phyloP scores from a whole-genome alignment of 2,113 vertebrate genomes.

The Dicaeum eximium region DNA sequence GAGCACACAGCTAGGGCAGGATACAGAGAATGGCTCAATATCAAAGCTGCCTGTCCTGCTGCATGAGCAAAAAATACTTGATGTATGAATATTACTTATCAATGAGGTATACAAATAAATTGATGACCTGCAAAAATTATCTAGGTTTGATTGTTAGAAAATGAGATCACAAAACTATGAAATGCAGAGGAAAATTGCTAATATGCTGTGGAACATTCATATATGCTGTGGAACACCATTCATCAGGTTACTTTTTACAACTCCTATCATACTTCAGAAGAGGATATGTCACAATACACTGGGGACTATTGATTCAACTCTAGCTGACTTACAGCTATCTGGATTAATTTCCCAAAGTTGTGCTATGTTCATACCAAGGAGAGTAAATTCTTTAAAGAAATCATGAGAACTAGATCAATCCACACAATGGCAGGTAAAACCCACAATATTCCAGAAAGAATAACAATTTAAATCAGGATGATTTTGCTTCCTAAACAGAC shows the following conservation, averaged over 20 bases:
- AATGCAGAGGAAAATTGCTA: neutral
- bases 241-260: neutral
- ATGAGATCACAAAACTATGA: neutral
- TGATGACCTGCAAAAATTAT: neutral
- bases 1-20: neutral
- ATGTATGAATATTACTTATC: neutral
- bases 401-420: neutral
- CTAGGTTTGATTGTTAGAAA: neutral
- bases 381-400: neutral
- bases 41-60: neutral
- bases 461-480: neutral
- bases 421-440: neutral
- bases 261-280: neutral
- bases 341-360: neutral
- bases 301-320: neutral
- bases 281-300: neutral
- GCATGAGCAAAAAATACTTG: neutral
- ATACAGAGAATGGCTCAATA: neutral
- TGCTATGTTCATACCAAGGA: neutral
- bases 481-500: neutral
- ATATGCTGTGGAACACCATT: neutral
- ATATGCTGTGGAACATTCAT: neutral
- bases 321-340: neutral
- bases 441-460: neutral
- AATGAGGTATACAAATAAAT: neutral